phyloP scores from a whole-genome alignment of 2,113 vertebrate genomes.

The Gallinago paraguaiae region DNA sequence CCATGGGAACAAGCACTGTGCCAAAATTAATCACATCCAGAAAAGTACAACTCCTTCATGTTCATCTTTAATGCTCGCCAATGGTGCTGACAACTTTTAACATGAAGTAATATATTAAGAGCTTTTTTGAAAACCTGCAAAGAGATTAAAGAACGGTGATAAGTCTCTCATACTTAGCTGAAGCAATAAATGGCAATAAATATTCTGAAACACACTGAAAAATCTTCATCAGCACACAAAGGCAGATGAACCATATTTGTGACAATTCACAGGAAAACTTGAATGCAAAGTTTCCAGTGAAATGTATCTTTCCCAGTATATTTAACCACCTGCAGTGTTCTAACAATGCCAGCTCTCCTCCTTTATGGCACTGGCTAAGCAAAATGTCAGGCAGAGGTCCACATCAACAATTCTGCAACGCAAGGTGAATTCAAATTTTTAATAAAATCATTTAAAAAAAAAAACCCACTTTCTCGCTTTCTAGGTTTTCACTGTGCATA shows the following conservation, averaged over 20 bases:
- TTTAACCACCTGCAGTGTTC: not conserved
- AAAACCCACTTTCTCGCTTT: not conserved
- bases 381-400: not conserved
- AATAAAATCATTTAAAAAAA: not conserved
- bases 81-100: constrained; percentile 2
- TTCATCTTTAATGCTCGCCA: constrained; percentile 1
- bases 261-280: not conserved
- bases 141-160: not conserved
- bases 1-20: constrained; percentile 23
- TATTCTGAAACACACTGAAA: not conserved
- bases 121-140: not conserved
- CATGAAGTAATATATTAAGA: not conserved
- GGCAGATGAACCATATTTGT: not conserved
- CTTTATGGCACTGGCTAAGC: not conserved
- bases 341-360: not conserved
- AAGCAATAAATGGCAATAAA: not conserved
- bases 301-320: not conserved
- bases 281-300: not conserved
- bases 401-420: not conserved
- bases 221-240: not conserved
- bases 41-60: constrained; percentile 13
- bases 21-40: constrained; percentile 27
- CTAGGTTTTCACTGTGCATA: not conserved
- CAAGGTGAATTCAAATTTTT: not conserved
- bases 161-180: not conserved